Evolutionary conservation across 2,797 vertebrate species (phyloP).

Genomic region (Poeciliopsis turneri): DNA sequence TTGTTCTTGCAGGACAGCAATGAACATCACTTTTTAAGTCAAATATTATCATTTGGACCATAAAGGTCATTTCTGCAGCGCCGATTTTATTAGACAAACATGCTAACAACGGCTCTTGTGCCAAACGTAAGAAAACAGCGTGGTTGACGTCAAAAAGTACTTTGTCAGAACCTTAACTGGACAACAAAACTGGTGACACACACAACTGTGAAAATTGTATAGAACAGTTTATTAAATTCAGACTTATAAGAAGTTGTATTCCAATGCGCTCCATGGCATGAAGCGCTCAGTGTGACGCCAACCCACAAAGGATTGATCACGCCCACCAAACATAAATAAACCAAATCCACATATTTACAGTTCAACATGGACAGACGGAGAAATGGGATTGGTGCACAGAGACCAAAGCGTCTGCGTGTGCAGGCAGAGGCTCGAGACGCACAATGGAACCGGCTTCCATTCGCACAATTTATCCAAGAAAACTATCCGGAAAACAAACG

Average conservation of each 20-base stretch:
- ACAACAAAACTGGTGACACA: constrained; percentile 27
- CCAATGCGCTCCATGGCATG: constrained; percentile 85
- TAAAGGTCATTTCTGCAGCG: not conserved
- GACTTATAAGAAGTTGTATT: constrained; percentile 99
- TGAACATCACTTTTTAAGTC: not conserved
- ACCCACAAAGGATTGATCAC: constrained; percentile 96
- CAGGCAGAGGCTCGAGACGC: constrained; percentile 24
- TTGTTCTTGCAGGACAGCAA: not conserved
- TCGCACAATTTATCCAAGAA: not conserved
- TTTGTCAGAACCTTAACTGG: not conserved
- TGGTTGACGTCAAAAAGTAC: not conserved
- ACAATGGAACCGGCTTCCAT: constrained; percentile 1
- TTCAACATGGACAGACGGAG: constrained; percentile 58
- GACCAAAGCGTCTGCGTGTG: constrained; percentile 33
- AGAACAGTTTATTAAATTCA: constrained; percentile 96
- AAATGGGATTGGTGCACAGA: constrained; percentile 53
- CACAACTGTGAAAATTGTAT: constrained; percentile 77
- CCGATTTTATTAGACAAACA: not conserved
- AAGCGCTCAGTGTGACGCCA: constrained; percentile 91
- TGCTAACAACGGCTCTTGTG: not conserved
- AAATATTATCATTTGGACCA: not conserved
- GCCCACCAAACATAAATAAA: constrained; percentile 92
- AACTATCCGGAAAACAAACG: constrained; percentile 18
- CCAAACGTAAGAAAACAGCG: not conserved
- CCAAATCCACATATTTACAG: constrained; percentile 94